phyloP scores from a whole-genome alignment of 2,797 vertebrate species.

The Mycteria americana region DNA sequence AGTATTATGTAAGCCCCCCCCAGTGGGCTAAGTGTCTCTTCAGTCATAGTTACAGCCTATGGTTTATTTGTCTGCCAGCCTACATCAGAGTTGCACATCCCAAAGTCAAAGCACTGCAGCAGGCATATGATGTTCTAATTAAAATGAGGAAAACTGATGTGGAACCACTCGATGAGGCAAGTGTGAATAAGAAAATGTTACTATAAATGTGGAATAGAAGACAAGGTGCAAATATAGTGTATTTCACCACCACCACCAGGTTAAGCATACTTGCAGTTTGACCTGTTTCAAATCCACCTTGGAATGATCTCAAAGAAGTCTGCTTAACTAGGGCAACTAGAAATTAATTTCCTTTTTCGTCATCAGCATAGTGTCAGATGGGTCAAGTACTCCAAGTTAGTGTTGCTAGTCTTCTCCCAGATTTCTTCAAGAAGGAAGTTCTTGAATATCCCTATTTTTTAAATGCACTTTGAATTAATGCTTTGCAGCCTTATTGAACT shows the following conservation, averaged over 20 bases:
- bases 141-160: slow-evolving; percentile 93
- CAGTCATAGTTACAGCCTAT: slow-evolving; percentile 95
- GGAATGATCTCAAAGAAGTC: not conserved
- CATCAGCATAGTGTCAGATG: not conserved
- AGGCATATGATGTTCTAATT: slow-evolving; percentile 88
- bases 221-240: not conserved
- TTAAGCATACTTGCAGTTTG: not conserved
- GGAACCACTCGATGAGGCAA: slow-evolving; percentile 93
- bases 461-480: not conserved
- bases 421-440: not conserved
- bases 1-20: slow-evolving; percentile 84
- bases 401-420: not conserved
- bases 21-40: slow-evolving; percentile 95
- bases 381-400: not conserved
- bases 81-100: slow-evolving; percentile 85
- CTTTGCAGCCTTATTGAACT: not conserved
- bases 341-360: not conserved
- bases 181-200: not conserved
- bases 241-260: not conserved
- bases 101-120: slow-evolving; percentile 90
- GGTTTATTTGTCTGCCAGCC: slow-evolving; percentile 97
- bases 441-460: not conserved
- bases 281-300: not conserved
- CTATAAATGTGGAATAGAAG: not conserved
- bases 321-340: not conserved